Conservation (phyloP, 2,797 vertebrate genomes). For the Manis crassicaudata region DNA sequence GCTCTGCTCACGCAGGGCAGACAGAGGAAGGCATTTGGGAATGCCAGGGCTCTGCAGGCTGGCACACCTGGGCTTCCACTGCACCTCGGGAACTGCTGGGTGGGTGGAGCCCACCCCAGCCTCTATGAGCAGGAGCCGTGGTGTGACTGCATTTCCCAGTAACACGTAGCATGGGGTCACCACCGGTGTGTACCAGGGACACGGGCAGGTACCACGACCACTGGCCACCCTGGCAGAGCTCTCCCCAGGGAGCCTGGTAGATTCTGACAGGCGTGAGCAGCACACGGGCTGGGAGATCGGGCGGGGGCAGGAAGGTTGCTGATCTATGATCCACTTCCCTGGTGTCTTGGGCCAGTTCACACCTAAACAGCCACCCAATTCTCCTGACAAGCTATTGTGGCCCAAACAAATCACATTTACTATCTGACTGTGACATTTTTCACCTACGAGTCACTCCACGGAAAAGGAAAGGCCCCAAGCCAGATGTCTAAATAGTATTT, state of each 20-base stretch:
- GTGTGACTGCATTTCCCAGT: accelerated
- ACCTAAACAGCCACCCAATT: accelerated
- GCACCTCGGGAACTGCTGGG: background rate
- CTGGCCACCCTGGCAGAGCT: accelerated
- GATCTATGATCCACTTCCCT: background rate
- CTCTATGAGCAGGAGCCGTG: background rate
- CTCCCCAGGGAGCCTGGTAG: accelerated
- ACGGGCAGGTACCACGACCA: accelerated
- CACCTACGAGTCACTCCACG: background rate
- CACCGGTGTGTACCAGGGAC: too few species aligned
- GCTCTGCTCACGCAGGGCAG: background rate
- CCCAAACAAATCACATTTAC: slow-evolving; percentile 29
- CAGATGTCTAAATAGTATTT: background rate
- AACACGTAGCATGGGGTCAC: accelerated
- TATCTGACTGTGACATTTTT: background rate
- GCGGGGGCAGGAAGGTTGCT: too few species aligned
- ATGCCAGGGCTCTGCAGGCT: accelerated
- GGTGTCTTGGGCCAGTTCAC: accelerated
- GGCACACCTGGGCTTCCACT: background rate
- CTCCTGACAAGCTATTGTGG: background rate
- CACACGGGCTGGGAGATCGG: accelerated
- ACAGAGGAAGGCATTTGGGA: background rate
- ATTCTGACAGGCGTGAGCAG: accelerated
- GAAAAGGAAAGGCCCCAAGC: background rate
- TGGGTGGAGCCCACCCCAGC: background rate